These are phyloP conservation scores for Campylorhamphus procurvoides DNA, from an alignment of 2,113 vertebrate genomes.

Conservation along the genomic window DNA sequence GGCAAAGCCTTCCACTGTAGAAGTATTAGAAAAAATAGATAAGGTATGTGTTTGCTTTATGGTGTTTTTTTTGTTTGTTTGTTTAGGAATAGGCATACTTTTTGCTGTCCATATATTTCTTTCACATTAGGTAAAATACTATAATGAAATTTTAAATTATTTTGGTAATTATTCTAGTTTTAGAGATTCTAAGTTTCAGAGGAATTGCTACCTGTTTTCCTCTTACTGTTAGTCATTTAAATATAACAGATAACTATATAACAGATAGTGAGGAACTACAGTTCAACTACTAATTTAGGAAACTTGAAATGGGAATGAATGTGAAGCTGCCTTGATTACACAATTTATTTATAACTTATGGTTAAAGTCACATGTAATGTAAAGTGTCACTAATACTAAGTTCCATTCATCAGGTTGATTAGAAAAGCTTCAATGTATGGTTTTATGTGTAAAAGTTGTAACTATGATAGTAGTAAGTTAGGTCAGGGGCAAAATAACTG, in stretches of 20 bases:
- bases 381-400: background rate
- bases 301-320: background rate
- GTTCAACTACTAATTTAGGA: background rate
- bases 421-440: background rate
- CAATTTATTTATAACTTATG: background rate
- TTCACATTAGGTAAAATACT: background rate
- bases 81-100: background rate
- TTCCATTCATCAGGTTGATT: background rate
- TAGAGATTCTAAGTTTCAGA: background rate
- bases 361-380: background rate
- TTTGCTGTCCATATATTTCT: background rate
- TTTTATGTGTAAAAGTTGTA: background rate
- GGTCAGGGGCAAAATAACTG: background rate
- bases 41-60: constrained; percentile 83
- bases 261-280: background rate
- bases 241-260: background rate
- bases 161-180: background rate
- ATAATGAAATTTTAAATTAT: background rate
- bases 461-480: background rate
- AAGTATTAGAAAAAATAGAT: constrained; percentile 93
- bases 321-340: background rate
- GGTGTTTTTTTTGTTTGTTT: background rate
- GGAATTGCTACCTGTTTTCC: background rate
- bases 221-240: background rate
- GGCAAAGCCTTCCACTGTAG: constrained; percentile 93